These are phyloP conservation scores for Prunella fulvescens DNA, from an alignment of 2,113 vertebrate species.

Conservation along the genomic window DNA sequence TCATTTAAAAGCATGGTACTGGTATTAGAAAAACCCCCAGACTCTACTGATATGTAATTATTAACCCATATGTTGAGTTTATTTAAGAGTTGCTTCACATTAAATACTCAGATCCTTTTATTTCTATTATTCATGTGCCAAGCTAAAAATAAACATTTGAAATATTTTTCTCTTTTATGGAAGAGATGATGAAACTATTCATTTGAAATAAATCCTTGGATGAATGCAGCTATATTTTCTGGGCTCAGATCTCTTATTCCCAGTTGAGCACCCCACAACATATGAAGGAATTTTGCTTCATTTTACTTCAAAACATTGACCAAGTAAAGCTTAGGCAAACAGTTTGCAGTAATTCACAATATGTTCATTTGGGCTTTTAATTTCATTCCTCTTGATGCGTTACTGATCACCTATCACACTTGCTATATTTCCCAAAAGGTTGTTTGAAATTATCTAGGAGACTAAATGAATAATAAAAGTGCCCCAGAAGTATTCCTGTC, in stretches of 20 bases:
- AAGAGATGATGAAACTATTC: not conserved
- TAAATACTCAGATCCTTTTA: not conserved
- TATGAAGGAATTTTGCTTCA: not conserved
- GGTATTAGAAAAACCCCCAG: not conserved
- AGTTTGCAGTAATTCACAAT: not conserved
- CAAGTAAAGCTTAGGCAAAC: not conserved
- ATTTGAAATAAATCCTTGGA: not conserved
- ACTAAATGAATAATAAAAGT: not conserved
- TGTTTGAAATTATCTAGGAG: not conserved
- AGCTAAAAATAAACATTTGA: slow-evolving; percentile 17
- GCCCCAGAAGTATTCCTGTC: not conserved
- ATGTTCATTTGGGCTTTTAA: not conserved
- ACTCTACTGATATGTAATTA: not conserved
- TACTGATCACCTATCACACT: not conserved
- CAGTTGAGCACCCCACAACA: not conserved
- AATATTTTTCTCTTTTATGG: slow-evolving; percentile 39
- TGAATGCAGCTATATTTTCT: not conserved
- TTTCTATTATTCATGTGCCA: not conserved
- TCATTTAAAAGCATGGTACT: not conserved
- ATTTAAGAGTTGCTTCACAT: not conserved
- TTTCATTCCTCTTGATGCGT: not conserved
- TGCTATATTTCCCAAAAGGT: not conserved
- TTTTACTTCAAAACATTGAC: not conserved
- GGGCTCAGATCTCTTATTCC: not conserved
- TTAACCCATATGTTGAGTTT: not conserved